Evolutionary conservation across 2,888 invertebrate species (phyloP).

Genomic region (Hyles lineata): DNA sequence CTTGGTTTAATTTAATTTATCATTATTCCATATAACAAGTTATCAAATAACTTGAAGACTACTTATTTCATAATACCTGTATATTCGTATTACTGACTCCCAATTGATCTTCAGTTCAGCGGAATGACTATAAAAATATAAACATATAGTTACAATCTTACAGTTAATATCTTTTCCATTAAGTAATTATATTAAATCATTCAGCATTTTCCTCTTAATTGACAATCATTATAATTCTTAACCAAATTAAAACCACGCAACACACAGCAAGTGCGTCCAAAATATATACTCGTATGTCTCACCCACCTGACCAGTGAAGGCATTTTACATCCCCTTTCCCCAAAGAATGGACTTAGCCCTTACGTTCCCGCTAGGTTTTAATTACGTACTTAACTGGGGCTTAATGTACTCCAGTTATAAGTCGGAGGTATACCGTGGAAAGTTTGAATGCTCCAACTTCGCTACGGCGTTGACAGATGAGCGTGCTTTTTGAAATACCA

Average conservation of each 20-base stretch:
- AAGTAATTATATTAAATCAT: too few relatives aligned
- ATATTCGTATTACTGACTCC: too few relatives aligned
- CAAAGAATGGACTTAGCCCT: conserved; percentile 47
- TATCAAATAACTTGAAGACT: too few relatives aligned
- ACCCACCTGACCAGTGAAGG: conserved; percentile 15
- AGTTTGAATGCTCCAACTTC: conserved; percentile 43
- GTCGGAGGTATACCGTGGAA: conserved; percentile 39
- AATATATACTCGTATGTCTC: conserved; percentile 8
- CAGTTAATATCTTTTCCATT: too few relatives aligned
- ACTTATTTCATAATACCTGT: too few relatives aligned
- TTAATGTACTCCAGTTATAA: conserved; percentile 53
- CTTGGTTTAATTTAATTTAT: neutral
- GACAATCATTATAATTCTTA: too few relatives aligned
- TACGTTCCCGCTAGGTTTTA: conserved; percentile 61
- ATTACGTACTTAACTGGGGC: conserved; percentile 65
- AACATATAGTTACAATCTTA: too few relatives aligned
- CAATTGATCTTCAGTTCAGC: too few relatives aligned
- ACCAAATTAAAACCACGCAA: neutral
- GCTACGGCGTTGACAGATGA: conserved; percentile 31
- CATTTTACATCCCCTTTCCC: conserved; percentile 44
- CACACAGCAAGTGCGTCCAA: neutral
- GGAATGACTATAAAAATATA: too few relatives aligned
- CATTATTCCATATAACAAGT: too few relatives aligned
- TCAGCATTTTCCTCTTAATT: too few relatives aligned
- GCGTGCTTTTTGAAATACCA: conserved; percentile 12